These are phyloP conservation scores for Thereva nobilitata DNA, from an alignment of 2,888 invertebrate genomes.

Conservation along the genomic window DNA sequence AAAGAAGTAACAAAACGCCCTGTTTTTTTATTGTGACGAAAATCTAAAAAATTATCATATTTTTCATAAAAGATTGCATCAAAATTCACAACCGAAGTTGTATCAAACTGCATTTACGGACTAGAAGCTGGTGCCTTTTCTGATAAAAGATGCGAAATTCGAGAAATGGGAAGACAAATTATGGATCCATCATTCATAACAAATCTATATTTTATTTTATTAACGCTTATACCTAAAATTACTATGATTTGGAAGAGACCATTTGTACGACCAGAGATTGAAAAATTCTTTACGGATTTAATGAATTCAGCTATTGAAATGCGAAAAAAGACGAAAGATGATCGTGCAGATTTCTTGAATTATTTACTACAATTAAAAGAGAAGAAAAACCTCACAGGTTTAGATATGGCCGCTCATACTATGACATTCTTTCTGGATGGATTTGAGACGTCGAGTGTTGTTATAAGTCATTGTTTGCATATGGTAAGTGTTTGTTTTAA, in stretches of 20 bases:
- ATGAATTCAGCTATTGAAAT: conserved; percentile 49
- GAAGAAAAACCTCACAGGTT: conserved; percentile 47
- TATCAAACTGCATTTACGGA: conserved; percentile 59
- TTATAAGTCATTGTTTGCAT: conserved; percentile 49
- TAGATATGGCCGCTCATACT: conserved; percentile 48
- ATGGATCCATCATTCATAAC: background rate
- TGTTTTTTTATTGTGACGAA: background rate
- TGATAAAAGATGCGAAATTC: conserved; percentile 46
- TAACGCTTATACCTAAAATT: conserved; percentile 35
- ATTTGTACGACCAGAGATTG: conserved; percentile 60
- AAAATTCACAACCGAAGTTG: conserved; percentile 57
- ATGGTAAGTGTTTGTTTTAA: conserved; percentile 49
- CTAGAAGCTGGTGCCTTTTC: conserved; percentile 56
- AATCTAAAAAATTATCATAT: too few species aligned
- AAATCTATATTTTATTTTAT: conserved; percentile 22
- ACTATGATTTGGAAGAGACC: conserved; percentile 6
- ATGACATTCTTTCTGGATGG: conserved; percentile 56
- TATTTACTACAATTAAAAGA: conserved; percentile 51
- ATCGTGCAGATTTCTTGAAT: conserved; percentile 53
- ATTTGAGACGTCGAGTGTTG: conserved; percentile 52
- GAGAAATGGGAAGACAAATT: conserved; percentile 46
- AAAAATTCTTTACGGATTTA: conserved; percentile 48
- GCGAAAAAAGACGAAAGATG: conserved; percentile 45
- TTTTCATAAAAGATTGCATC: conserved; percentile 46
- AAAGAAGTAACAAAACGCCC: conserved; percentile 53